Base-by-base conservation (phyloP, 2,888 invertebrate genomes). In the Dasypolia templi region DNA sequence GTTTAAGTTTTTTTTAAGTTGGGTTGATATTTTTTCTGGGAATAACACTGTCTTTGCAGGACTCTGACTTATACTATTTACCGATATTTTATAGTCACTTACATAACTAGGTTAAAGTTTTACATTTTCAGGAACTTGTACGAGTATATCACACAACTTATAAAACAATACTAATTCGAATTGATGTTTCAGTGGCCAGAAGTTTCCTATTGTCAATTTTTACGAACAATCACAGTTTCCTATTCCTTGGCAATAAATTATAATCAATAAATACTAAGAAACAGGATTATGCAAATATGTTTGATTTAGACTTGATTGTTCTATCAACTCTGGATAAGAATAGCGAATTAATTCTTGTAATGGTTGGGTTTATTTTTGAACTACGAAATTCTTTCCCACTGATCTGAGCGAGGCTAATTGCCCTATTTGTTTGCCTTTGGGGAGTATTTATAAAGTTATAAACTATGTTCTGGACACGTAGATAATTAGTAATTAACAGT, bases 401-500 rank as follows among this genome's bases (percentile, higher is more conserved):
- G 51, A 61, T 69, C 55, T 62, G 65, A 65, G 61, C 59, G 1
- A 68, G 17, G 12, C 39, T 77, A 70, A 74, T 78, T 82, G 58
- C 22, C 56, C 44, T 56, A 53, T 72, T 61, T 68, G 58, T 56
- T 51, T 70, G 53, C 68, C 79, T 75, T 58, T 65, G 22, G 82
- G 77, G 77, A 77, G 14, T 69, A 22, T 56, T 5, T n/a, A n/a
- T n/a, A n/a, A n/a, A n/a, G n/a, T 53, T 46, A 61, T 70, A 64
- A 82, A 73, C 64, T 68, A 61, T 49, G 51, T 67, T 61, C 14
- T 74, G 53, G 70, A 56, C 61, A 79, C 53, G 53, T 71, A 74
- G 53, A 72, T 73, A 68, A 82, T 68, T 71, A 79, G 67, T 71
- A 65, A 71, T 79, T 65, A 81, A 74, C 75, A 61, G 63, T 58